Conservation (phyloP, 1,140 invertebrate species). For the Camponotus vicinus region DNA sequence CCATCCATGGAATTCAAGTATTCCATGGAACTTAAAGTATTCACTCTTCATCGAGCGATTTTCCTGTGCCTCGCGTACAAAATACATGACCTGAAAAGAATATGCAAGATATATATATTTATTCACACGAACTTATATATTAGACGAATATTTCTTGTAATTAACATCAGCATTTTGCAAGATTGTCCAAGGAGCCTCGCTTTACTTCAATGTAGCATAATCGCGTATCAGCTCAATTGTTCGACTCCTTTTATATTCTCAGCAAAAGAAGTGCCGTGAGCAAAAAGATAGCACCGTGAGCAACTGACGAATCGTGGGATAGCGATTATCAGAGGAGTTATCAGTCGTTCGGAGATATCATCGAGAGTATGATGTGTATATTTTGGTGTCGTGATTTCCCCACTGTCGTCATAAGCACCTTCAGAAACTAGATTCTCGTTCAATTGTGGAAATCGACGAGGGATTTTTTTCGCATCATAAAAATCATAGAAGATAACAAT, state of each 20-base stretch:
- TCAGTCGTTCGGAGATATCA: slow-evolving; percentile 75
- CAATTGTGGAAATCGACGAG: neutral
- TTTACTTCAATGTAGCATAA: too few relatives aligned
- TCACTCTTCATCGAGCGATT: slow-evolving; percentile 24
- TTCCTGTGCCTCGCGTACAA: neutral
- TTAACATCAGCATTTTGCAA: too few relatives aligned
- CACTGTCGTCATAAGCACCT: neutral
- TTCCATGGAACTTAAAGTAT: slow-evolving; percentile 26
- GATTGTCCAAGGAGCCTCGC: too few relatives aligned
- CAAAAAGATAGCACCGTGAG: slow-evolving; percentile 67
- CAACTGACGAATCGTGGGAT: slow-evolving; percentile 40
- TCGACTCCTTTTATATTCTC: slow-evolving; percentile 29
- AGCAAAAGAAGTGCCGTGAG: slow-evolving; percentile 75
- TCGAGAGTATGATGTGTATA: slow-evolving; percentile 42
- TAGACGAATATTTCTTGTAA: too few relatives aligned
- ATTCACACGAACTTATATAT: too few relatives aligned
- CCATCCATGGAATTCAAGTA: too few relatives aligned
- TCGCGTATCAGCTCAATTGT: slow-evolving; percentile 36
- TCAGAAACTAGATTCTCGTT: neutral
- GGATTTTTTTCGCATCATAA: neutral
- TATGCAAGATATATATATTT: too few relatives aligned
- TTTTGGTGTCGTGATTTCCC: slow-evolving; percentile 33
- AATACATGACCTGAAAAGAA: too few relatives aligned
- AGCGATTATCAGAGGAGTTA: slow-evolving; percentile 72
- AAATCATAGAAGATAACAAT: neutral